A percentile compares a stretch with the other conserved stretches of the same genome.
Evolutionary conservation across 2,888 invertebrate genomes (phyloP).

Genomic region (Endomychus coccineus): DNA sequence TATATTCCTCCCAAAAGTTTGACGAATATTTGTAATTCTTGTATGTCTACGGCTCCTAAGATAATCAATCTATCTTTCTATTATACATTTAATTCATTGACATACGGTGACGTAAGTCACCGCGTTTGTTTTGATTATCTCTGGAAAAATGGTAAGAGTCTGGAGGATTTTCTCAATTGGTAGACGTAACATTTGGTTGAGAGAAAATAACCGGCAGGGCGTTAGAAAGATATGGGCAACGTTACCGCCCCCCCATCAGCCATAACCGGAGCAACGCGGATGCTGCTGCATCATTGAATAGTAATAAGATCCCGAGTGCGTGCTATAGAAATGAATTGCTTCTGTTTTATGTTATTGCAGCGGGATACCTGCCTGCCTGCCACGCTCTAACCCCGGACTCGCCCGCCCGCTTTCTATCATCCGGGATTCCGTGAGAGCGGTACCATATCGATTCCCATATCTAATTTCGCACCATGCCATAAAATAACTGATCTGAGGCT

Average conservation of each 20-base stretch:
- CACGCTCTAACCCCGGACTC: conserved; percentile 8
- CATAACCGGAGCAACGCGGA: conserved; percentile 34
- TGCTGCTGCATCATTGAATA: conserved; percentile 45
- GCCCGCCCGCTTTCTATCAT: conserved; percentile 20
- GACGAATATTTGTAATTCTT: too few relatives aligned
- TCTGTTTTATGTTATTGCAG: conserved; percentile 40
- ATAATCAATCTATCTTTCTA: too few relatives aligned
- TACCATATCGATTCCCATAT: conserved; percentile 29
- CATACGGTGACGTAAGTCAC: too few relatives aligned
- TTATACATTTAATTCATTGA: too few relatives aligned
- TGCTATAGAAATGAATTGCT: conserved; percentile 41
- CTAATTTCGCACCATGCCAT: conserved; percentile 32
- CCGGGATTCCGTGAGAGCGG: conserved; percentile 17
- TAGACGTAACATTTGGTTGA: not conserved
- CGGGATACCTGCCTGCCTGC: conserved; percentile 31
- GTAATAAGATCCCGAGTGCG: conserved; percentile 44
- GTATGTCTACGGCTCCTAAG: too few relatives aligned
- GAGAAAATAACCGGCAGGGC: not conserved
- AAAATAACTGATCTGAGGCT: conserved; percentile 41
- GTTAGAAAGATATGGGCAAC: not conserved
- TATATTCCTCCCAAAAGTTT: too few relatives aligned
- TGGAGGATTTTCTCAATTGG: too few relatives aligned
- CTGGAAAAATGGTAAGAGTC: too few relatives aligned
- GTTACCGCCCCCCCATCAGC: conserved; percentile 11
- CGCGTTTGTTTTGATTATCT: too few relatives aligned